Evolutionary conservation across 2,113 vertebrate species (phyloP).

Genomic region (Pseudopipra pipra): DNA sequence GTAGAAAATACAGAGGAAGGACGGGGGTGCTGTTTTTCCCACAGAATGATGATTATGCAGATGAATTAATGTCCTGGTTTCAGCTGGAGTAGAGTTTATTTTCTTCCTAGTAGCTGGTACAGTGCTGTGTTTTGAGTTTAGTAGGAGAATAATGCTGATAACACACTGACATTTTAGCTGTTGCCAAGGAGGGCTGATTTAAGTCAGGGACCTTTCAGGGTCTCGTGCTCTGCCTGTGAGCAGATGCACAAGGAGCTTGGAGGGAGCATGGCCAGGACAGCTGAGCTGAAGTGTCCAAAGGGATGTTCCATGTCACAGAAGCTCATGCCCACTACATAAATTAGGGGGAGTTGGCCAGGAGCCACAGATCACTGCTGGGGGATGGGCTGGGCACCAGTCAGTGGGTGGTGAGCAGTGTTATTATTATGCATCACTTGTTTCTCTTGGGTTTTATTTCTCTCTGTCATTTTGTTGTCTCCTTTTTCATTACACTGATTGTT

Average conservation of each 20-base stretch:
- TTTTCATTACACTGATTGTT: neutral
- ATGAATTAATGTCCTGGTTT: neutral
- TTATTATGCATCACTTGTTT: neutral
- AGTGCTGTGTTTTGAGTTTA: neutral
- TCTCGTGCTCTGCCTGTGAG: neutral
- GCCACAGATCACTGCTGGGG: neutral
- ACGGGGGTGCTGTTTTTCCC: neutral
- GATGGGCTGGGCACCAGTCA: neutral
- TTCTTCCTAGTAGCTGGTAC: neutral
- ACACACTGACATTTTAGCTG: neutral
- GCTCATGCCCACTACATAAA: neutral
- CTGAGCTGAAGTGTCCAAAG: too few species aligned
- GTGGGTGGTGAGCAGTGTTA: neutral
- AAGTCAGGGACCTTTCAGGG: neutral
- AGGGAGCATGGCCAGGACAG: neutral
- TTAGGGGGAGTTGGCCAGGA: neutral
- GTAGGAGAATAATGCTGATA: fast-evolving
- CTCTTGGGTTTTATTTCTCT: neutral
- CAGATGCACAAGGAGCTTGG: neutral
- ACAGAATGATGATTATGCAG: neutral
- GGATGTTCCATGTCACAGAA: neutral
- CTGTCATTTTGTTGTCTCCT: neutral
- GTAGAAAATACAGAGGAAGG: neutral
- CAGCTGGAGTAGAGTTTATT: neutral
- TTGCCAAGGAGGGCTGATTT: neutral